Evolutionary conservation across 2,797 vertebrate species (phyloP).

Genomic region (Chelon auratus): DNA sequence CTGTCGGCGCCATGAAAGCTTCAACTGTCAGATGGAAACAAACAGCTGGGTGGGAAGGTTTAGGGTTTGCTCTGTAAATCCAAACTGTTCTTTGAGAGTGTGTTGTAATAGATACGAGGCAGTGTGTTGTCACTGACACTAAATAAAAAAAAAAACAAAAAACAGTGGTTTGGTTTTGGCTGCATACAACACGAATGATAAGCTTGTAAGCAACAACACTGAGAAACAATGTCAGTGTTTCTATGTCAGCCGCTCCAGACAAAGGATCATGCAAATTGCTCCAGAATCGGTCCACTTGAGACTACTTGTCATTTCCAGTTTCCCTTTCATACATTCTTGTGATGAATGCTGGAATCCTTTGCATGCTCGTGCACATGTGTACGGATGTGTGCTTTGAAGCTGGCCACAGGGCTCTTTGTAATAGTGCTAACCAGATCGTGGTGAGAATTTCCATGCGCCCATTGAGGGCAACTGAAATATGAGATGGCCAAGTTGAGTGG

Average conservation of each 20-base stretch:
- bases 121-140: slow-evolving; percentile 38
- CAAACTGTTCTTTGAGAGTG: slow-evolving; percentile 41
- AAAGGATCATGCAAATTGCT: slow-evolving; percentile 59
- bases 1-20: slow-evolving; percentile 48
- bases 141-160: slow-evolving; percentile 30
- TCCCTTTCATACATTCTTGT: slow-evolving; percentile 61
- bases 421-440: slow-evolving; percentile 77
- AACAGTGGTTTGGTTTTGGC: slow-evolving; percentile 18
- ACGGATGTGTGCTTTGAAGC: slow-evolving; percentile 55
- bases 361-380: slow-evolving; percentile 35
- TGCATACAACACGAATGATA: slow-evolving; percentile 14
- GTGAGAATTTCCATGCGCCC: slow-evolving; percentile 78
- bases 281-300: slow-evolving; percentile 56
- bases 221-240: slow-evolving; percentile 50
- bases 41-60: slow-evolving; percentile 63
- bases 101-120: slow-evolving; percentile 50
- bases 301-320: slow-evolving; percentile 68
- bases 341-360: slow-evolving; percentile 60
- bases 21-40: slow-evolving; percentile 64
- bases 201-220: slow-evolving; percentile 5
- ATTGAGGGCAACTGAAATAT: slow-evolving; percentile 77
- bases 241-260: slow-evolving; percentile 52
- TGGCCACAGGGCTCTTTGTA: slow-evolving; percentile 74
- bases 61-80: slow-evolving; percentile 51
- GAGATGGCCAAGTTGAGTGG: slow-evolving; percentile 61